phyloP scores from a whole-genome alignment of 2,797 vertebrate species.

The Myiotriccus ornatus region DNA sequence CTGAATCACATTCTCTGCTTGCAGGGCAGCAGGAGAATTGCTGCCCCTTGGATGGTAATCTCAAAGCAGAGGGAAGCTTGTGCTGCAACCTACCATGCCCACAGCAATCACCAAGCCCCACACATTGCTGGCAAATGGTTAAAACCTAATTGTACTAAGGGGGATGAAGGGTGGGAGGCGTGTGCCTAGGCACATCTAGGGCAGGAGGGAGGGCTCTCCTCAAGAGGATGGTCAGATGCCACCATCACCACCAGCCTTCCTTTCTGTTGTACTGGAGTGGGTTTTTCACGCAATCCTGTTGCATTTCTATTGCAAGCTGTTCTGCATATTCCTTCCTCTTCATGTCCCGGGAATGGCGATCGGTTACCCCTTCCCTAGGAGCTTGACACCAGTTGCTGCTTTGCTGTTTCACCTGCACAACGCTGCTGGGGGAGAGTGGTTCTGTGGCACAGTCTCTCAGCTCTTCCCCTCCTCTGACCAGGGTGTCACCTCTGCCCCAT shows the following conservation, averaged over 20 bases:
- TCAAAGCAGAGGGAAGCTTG: background rate
- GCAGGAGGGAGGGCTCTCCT: background rate
- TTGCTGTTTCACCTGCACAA: background rate
- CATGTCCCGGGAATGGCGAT: fast-evolving
- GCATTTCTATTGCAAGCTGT: background rate
- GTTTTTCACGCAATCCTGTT: background rate
- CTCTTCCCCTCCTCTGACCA: background rate
- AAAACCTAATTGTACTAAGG: fast-evolving
- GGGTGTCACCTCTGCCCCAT: background rate
- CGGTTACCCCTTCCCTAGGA: fast-evolving
- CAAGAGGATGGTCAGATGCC: background rate
- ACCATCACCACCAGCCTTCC: background rate
- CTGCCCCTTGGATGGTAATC: background rate
- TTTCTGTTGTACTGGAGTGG: background rate
- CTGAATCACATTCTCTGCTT: background rate
- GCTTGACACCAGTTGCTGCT: fast-evolving
- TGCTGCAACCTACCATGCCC: background rate
- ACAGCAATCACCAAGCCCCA: background rate
- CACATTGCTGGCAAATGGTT: fast-evolving
- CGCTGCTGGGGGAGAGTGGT: fast-evolving
- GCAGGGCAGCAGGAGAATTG: background rate
- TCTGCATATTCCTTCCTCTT: background rate
- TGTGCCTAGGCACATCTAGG: background rate
- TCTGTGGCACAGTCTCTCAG: background rate
- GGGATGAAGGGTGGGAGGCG: background rate